These are phyloP conservation scores for Elephantulus edwardii DNA, from an alignment of 2,113 vertebrate genomes.

Conservation along the genomic window DNA sequence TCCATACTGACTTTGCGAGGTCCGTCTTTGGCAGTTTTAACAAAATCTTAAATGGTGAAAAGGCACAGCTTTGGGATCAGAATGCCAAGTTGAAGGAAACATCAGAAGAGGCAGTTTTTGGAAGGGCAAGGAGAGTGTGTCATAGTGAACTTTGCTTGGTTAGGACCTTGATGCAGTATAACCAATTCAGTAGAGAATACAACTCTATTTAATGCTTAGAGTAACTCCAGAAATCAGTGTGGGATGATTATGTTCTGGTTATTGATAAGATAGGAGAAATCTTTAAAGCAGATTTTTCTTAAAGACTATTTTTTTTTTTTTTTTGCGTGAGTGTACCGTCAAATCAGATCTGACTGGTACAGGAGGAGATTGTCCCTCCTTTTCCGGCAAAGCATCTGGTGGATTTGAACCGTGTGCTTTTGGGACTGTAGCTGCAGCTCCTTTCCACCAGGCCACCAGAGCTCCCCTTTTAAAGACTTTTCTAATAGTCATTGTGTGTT, in stretches of 20 bases:
- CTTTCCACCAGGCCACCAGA: too few species aligned
- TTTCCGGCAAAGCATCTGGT: too few species aligned
- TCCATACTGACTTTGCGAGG: not conserved
- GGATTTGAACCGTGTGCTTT: too few species aligned
- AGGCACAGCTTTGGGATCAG: not conserved
- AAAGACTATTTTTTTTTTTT: too few species aligned
- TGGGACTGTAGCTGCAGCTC: too few species aligned
- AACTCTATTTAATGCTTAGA: not conserved
- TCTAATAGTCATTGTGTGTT: slow-evolving; percentile 31
- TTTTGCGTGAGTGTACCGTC: too few species aligned
- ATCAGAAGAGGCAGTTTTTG: not conserved
- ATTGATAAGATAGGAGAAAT: not conserved
- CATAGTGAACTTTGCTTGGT: not conserved
- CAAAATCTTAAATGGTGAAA: not conserved
- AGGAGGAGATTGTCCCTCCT: too few species aligned
- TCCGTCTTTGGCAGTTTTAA: not conserved
- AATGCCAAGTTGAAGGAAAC: not conserved
- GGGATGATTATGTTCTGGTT: not conserved
- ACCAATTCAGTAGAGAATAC: slow-evolving; percentile 29
- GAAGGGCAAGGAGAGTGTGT: not conserved
- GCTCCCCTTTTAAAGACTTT: too few species aligned
- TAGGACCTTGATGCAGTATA: not conserved
- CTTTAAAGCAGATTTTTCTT: slow-evolving; percentile 22
- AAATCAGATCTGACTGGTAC: too few species aligned
- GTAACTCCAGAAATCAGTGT: slow-evolving; percentile 16